Conservation (phyloP, 2,797 vertebrate species). For the Halcyon smyrnensis region DNA sequence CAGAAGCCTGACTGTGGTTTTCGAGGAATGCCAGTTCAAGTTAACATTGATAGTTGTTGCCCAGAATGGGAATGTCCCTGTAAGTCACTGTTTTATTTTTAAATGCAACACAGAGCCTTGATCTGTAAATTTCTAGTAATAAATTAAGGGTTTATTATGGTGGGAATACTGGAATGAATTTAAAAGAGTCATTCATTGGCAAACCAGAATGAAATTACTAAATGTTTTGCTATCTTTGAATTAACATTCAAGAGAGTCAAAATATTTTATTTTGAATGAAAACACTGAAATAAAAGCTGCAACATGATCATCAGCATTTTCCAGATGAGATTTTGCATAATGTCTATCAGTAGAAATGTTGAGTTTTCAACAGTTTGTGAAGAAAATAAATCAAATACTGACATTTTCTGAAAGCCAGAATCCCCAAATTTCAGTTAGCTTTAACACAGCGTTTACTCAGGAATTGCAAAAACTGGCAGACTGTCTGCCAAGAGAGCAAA, state of each 20-base stretch:
- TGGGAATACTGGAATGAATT: neutral
- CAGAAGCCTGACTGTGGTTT: conserved; percentile 92
- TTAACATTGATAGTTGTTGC: conserved; percentile 92
- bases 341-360: neutral
- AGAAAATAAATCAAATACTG: neutral
- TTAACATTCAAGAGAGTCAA: neutral
- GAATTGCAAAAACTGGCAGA: neutral
- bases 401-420: neutral
- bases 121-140: neutral
- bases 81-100: conserved; percentile 75
- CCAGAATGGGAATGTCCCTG: conserved; percentile 97
- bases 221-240: neutral
- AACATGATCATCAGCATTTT: neutral
- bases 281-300: neutral
- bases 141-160: neutral
- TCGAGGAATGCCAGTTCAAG: conserved; percentile 91
- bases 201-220: neutral
- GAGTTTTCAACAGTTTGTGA: neutral
- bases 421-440: neutral
- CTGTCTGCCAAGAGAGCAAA: neutral
- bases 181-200: neutral
- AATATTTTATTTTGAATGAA: neutral
- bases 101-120: neutral
- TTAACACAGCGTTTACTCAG: neutral
- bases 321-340: neutral